A percentile compares a stretch with the other conserved stretches of the same genome.
These are phyloP conservation scores for Stegostoma tigrinum DNA, from an alignment of 2,113 vertebrate species.

Conservation along the genomic window DNA sequence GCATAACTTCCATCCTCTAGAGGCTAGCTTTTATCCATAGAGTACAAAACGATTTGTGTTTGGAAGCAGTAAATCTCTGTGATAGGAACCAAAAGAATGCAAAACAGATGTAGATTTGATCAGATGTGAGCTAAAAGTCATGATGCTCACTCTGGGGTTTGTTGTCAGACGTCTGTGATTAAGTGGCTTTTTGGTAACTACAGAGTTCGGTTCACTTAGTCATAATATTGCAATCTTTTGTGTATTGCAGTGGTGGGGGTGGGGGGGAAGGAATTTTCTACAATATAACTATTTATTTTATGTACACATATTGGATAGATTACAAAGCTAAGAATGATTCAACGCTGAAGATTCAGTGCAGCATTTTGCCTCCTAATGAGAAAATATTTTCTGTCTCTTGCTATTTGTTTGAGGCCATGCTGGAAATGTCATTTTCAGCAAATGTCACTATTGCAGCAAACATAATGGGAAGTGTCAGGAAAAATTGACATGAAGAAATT, in stretches of 20 bases:
- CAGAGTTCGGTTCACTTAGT: not conserved
- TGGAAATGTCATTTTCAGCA: not conserved
- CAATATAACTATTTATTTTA: not conserved
- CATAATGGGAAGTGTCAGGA: conserved; percentile 22
- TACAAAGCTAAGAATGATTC: not conserved
- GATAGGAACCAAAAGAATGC: conserved; percentile 35
- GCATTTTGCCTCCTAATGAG: not conserved
- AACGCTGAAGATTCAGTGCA: not conserved
- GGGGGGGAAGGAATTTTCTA: not conserved
- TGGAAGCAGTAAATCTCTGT: conserved; percentile 28
- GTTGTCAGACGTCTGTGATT: conserved; percentile 38
- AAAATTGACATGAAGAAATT: conserved; percentile 19
- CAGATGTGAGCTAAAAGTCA: conserved; percentile 34
- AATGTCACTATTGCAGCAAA: not conserved
- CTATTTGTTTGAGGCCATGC: not conserved
- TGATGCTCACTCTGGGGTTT: conserved; percentile 37
- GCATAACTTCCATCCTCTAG: not conserved
- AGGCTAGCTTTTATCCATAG: not conserved
- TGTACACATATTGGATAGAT: not conserved
- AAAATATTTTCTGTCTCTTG: not conserved
- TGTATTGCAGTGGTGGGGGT: not conserved
- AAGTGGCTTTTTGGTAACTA: not conserved
- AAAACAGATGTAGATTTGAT: conserved; percentile 43
- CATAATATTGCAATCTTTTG: not conserved
- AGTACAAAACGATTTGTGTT: conserved; percentile 19